Evolutionary conservation across 1,140 invertebrate genomes (phyloP).

Genomic region (Delia radicum): DNA sequence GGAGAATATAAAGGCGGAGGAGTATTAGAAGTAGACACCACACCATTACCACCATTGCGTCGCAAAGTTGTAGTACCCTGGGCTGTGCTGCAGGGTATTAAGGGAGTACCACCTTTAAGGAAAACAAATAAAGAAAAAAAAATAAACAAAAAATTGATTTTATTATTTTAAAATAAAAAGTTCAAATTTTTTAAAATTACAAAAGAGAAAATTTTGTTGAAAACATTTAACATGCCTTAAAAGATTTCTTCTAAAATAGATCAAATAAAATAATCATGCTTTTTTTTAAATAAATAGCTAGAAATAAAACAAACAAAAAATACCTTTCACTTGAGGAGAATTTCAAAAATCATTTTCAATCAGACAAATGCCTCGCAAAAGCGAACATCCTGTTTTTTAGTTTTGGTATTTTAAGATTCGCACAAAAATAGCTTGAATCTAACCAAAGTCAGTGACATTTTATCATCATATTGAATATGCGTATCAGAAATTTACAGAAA

Average conservation of each 20-base stretch:
- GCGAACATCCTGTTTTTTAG: constrained; percentile 19
- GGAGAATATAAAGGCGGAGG: constrained; percentile 42
- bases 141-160: background rate
- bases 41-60: constrained; percentile 30
- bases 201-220: background rate
- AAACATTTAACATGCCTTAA: constrained; percentile 18
- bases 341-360: too few species aligned
- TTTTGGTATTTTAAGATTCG: background rate
- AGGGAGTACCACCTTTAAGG: constrained; percentile 60
- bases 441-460: constrained; percentile 15
- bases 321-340: background rate
- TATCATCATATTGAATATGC: background rate
- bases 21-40: constrained; percentile 25
- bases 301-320: background rate
- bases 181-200: background rate
- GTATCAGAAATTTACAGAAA: too few species aligned
- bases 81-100: constrained; percentile 56
- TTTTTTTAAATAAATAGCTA: background rate
- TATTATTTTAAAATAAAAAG: background rate
- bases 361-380: constrained; percentile 23
- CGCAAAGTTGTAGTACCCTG: constrained; percentile 38
- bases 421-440: constrained; percentile 14
- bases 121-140: background rate
- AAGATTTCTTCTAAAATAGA: too few species aligned
- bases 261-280: constrained; percentile 12